Percentiles rank a stretch among this genome's conserved stretches.
phyloP scores from a whole-genome alignment of 2,888 invertebrate species.

The Orchesellides sinensis region DNA sequence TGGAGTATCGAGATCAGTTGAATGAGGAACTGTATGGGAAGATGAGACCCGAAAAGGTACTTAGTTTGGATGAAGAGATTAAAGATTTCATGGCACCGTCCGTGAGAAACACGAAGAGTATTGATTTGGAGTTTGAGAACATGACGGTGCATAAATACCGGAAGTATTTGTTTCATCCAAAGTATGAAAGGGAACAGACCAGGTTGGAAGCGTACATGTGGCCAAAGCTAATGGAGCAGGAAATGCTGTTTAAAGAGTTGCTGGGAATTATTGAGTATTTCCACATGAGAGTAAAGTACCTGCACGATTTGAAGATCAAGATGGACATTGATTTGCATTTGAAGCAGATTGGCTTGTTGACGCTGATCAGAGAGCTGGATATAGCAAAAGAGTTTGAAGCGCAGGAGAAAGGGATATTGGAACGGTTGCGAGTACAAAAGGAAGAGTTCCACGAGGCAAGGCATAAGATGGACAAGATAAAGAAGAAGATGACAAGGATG shows the following conservation, averaged over 20 bases:
- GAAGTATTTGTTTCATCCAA: conserved; percentile 68
- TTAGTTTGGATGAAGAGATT: conserved; percentile 32
- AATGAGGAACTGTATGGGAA: conserved; percentile 61
- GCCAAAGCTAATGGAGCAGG: conserved; percentile 79
- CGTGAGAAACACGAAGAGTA: conserved; percentile 41
- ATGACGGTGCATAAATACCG: conserved; percentile 70
- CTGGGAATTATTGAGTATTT: conserved; percentile 81
- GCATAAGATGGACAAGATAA: conserved; percentile 74
- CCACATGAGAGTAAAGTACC: conserved; percentile 81
- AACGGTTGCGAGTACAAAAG: conserved; percentile 77
- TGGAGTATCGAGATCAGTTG: conserved; percentile 54
- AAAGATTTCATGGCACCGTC: conserved; percentile 49
- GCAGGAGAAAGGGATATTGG: conserved; percentile 82
- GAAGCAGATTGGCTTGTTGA: conserved; percentile 80
- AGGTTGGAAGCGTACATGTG: conserved; percentile 59
- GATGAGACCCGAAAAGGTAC: conserved; percentile 44
- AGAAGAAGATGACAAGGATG: conserved; percentile 79
- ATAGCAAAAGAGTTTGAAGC: conserved; percentile 86
- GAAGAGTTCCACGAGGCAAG: conserved; percentile 65
- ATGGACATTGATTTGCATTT: conserved; percentile 81
- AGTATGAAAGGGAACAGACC: conserved; percentile 51
- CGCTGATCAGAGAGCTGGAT: conserved; percentile 85
- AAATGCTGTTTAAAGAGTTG: conserved; percentile 81
- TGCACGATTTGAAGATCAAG: conserved; percentile 81
- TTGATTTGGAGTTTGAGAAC: conserved; percentile 66